Evolutionary conservation across 2,888 invertebrate species (phyloP).

Genomic region (Dusona sp.): DNA sequence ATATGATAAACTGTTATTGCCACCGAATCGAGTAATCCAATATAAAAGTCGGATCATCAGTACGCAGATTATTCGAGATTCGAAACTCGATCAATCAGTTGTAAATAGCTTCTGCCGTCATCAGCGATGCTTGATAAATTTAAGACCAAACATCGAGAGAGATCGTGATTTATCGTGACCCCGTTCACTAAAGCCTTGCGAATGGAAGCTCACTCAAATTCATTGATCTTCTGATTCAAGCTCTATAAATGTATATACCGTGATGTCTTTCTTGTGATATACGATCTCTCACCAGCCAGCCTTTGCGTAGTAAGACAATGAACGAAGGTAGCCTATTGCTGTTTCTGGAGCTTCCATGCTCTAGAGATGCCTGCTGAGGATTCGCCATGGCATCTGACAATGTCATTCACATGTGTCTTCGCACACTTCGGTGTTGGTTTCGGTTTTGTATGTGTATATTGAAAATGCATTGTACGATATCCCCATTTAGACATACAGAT

Average conservation of each 20-base stretch:
- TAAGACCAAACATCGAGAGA: constrained; percentile 70
- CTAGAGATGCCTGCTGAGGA: constrained; percentile 58
- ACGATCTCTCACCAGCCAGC: constrained; percentile 72
- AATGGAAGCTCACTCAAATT: constrained; percentile 56
- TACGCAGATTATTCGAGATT: too few species aligned
- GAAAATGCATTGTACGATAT: neutral
- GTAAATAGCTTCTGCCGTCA: neutral
- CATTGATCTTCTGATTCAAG: constrained; percentile 18
- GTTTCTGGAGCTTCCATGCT: constrained; percentile 45
- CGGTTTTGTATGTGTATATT: constrained; percentile 1
- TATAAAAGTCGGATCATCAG: too few species aligned
- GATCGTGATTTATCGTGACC: constrained; percentile 78
- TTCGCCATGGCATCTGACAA: constrained; percentile 59
- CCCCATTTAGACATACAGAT: neutral
- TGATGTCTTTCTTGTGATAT: constrained; percentile 59
- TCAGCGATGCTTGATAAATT: constrained; percentile 51
- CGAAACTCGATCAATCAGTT: too few species aligned
- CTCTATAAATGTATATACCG: neutral
- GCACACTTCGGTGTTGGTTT: constrained; percentile 28
- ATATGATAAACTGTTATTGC: neutral
- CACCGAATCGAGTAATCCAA: neutral
- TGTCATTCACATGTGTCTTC: constrained; percentile 55
- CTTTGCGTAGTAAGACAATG: constrained; percentile 78
- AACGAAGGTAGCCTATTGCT: constrained; percentile 53
- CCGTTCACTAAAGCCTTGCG: constrained; percentile 70